Base-by-base conservation (phyloP, 2,888 invertebrate species). In the Lasiommata megera region DNA sequence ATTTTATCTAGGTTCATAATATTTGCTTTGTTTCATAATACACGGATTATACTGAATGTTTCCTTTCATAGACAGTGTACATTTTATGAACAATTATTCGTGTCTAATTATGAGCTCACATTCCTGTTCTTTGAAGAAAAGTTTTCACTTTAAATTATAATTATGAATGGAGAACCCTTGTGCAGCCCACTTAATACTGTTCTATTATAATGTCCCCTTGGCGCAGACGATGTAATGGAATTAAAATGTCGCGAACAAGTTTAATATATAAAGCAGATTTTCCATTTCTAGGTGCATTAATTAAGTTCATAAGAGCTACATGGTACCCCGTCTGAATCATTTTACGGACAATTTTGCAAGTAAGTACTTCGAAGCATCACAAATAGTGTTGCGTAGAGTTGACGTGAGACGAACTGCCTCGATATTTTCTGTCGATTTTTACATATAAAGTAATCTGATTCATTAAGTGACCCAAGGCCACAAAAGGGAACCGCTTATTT, bases 301-400 rank as follows among this genome's bases (percentile, higher is more conserved):
- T 56, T 62, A 54, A 38, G 59, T 59, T 56, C 53, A 51, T 62
- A 56, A 59, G 46, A 58, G 53, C 56, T 56, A 59, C 58, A 58
- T 53, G 61, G 52, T 55, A 38, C 51, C 37, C 44, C 17, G 58
- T 50, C 59, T 58, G 54, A 76, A 75, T 69, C 69, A 70, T 68
- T 70, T 73, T 72, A 68, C 67, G 71, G 65, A 72, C 71, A 66
- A 73, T 75, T 74, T 71, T 66, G 66, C 64, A 73, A 70, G 67
- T 68, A 73, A 70, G 67, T 68, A 65, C 70, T 70, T 63, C 63
- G n/a, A n/a, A n/a, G n/a, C 66, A 9, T 44, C 28, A 23, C 12
- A 23, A 6, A 2, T 43, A 23, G 43, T 37, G 9, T 34, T 31
- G 9, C 9, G 34, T 23, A 23, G 23, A 11, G 11, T 34, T 34